Evolutionary conservation across 2,113 vertebrate species (phyloP).

Genomic region (Pelecanoides urinatrix): DNA sequence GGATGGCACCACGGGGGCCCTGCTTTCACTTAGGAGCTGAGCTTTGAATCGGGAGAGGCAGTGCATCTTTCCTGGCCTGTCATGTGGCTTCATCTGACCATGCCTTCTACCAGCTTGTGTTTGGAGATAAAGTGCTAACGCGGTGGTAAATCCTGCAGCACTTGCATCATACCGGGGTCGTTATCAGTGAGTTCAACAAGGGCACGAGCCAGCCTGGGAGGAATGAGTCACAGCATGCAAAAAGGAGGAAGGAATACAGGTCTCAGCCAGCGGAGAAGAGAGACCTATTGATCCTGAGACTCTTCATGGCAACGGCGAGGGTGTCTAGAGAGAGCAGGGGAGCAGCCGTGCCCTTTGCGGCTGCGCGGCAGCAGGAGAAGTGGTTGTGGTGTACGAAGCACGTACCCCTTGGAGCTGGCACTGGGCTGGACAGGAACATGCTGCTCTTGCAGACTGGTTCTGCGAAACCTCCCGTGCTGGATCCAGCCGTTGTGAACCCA

Average conservation of each 20-base stretch:
- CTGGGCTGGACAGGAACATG: not conserved
- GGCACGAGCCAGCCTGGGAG: not conserved
- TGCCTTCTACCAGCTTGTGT: not conserved
- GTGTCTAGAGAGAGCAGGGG: not conserved
- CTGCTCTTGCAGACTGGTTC: not conserved
- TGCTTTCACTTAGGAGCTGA: not conserved
- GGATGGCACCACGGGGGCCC: not conserved
- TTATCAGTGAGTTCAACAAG: not conserved
- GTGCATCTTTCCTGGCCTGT: not conserved
- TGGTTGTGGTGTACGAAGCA: not conserved
- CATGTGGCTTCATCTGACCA: not conserved
- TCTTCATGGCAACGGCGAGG: not conserved
- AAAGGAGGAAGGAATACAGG: not conserved
- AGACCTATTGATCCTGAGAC: not conserved
- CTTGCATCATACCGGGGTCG: not conserved
- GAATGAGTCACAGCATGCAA: not conserved
- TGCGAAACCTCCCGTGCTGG: not conserved
- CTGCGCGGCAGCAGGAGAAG: not conserved
- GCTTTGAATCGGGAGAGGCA: not conserved
- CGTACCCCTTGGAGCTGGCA: not conserved
- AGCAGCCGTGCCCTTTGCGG: not conserved
- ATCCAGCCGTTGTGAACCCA: not conserved
- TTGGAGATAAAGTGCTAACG: not conserved
- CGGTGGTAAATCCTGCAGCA: not conserved
- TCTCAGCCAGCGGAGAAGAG: not conserved